Percentiles rank a stretch among this genome's conserved stretches.
Evolutionary conservation across 2,113 vertebrate species (phyloP).

Genomic region (Lepisosteus oculatus): DNA sequence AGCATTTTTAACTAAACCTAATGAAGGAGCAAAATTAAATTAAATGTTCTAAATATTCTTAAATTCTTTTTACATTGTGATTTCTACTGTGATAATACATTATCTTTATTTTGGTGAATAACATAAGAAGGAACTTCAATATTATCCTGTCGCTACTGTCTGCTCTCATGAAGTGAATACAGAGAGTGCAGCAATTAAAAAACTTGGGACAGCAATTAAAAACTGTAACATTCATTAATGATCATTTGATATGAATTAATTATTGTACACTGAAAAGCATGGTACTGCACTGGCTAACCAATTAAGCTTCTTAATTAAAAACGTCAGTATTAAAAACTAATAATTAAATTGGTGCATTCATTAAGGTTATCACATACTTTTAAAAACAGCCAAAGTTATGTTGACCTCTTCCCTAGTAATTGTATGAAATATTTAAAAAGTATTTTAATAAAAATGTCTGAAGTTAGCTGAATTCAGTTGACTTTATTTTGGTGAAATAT

Average conservation of each 20-base stretch:
- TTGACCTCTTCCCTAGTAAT: too few species aligned
- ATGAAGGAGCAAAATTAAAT: too few species aligned
- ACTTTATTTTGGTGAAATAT: too few species aligned
- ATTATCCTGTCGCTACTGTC: constrained; percentile 68
- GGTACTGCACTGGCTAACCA: constrained; percentile 60
- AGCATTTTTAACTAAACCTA: too few species aligned
- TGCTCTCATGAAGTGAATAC: constrained; percentile 56
- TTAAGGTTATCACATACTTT: constrained; percentile 50
- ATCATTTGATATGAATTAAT: constrained; percentile 68
- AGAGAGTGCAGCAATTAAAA: constrained; percentile 64
- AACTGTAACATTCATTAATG: constrained; percentile 69
- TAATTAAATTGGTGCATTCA: constrained; percentile 64
- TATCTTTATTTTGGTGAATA: constrained; percentile 64
- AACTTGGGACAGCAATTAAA: constrained; percentile 67
- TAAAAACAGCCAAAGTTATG: too few species aligned
- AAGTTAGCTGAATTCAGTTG: too few species aligned
- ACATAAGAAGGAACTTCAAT: constrained; percentile 54
- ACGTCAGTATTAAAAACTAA: constrained; percentile 71
- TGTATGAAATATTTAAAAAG: too few species aligned
- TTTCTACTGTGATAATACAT: constrained; percentile 57
- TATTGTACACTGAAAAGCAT: constrained; percentile 58
- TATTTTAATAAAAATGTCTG: too few species aligned
- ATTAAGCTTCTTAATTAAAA: constrained; percentile 74
- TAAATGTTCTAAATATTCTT: constrained; percentile 1
- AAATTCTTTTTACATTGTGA: constrained; percentile 33